A percentile compares a stretch with the other conserved stretches of the same genome.
Evolutionary conservation across 1,140 invertebrate genomes (phyloP).

Genomic region (Bombus waltoni): DNA sequence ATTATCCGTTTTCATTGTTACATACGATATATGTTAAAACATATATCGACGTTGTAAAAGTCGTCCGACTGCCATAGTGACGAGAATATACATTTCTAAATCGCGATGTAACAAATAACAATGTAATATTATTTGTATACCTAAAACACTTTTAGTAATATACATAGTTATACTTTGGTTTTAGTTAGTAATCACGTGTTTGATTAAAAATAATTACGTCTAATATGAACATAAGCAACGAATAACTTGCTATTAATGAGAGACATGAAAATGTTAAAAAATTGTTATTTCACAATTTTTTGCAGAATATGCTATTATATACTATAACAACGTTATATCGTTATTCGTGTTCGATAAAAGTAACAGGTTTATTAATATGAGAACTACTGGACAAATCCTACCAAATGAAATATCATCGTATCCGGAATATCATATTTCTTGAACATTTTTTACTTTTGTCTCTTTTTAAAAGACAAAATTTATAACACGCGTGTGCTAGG

Average conservation of each 20-base stretch:
- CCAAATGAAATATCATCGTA: background rate
- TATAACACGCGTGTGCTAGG: too few species aligned
- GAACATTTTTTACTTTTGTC: background rate
- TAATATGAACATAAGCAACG: background rate
- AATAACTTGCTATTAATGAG: background rate
- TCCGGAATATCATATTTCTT: background rate
- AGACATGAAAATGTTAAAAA: background rate
- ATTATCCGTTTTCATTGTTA: constrained; percentile 46
- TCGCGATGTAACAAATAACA: constrained; percentile 2
- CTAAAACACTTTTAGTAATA: background rate
- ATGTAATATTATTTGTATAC: background rate
- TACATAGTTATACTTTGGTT: background rate
- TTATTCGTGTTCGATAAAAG: background rate
- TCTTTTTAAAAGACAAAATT: too few species aligned
- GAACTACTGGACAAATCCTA: background rate
- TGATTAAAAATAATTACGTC: too few species aligned
- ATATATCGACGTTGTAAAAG: constrained; percentile 28
- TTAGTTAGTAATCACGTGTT: too few species aligned
- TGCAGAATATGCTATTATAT: too few species aligned
- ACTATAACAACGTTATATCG: background rate
- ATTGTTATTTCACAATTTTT: background rate
- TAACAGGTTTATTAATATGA: background rate
- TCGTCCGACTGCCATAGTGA: background rate
- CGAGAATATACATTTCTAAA: background rate
- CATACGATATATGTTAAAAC: constrained; percentile 38